Percentiles rank a stretch among this genome's conserved stretches.
phyloP scores from a whole-genome alignment of 2,797 vertebrate genomes.

The Esox lucius region DNA sequence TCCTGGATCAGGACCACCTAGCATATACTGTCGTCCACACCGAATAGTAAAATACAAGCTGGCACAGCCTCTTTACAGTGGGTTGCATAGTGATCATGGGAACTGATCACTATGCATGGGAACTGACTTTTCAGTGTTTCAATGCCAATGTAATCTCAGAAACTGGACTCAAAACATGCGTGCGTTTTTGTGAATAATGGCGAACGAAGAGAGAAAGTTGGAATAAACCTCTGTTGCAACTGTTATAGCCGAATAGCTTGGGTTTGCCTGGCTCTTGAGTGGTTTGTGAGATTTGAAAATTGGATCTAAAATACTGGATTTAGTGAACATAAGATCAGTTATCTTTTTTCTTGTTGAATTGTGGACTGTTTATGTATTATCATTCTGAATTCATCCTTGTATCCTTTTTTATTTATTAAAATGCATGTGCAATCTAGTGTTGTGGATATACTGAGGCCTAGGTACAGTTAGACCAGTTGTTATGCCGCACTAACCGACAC shows the following conservation, averaged over 20 bases:
- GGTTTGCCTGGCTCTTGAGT: neutral
- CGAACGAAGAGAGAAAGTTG: neutral
- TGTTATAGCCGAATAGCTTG: neutral
- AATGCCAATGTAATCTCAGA: neutral
- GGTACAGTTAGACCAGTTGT: too few species aligned
- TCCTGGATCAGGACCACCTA: constrained; percentile 74
- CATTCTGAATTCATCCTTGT: neutral
- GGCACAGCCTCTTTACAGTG: neutral
- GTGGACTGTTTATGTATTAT: neutral
- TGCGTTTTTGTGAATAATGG: neutral
- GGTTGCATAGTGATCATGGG: neutral
- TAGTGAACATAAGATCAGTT: neutral
- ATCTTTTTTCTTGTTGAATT: neutral
- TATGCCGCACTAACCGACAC: too few species aligned
- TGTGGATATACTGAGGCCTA: neutral
- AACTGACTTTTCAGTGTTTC: neutral
- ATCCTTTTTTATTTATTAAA: neutral
- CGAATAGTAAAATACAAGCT: neutral
- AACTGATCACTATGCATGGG: too few species aligned
- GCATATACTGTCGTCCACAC: neutral
- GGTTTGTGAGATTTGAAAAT: neutral
- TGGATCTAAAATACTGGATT: neutral
- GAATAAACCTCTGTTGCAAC: neutral
- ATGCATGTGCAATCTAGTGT: neutral
- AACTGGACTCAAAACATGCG: neutral